phyloP scores from a whole-genome alignment of 2,888 invertebrate genomes.

The Dorcus parallelipipedus region DNA sequence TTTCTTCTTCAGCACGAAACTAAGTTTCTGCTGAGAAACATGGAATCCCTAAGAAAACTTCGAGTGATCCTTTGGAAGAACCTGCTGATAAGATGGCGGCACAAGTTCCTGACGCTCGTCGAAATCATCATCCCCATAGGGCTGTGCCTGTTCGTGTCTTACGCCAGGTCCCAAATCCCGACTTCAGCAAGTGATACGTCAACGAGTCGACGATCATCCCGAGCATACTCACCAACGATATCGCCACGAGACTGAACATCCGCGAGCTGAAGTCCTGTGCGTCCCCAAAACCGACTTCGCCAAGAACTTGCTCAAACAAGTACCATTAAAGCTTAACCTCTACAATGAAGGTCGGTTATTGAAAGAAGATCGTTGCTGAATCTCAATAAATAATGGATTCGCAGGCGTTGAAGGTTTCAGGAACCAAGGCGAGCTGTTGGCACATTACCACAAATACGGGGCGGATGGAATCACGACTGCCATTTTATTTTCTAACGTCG shows the following conservation, averaged over 20 bases:
- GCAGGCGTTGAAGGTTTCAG: conserved; percentile 33
- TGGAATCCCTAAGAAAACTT: neutral
- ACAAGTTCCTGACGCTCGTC: conserved; percentile 39
- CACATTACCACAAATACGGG: too few relatives aligned
- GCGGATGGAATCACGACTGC: too few relatives aligned
- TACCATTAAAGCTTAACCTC: conserved; percentile 36
- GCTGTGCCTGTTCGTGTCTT: conserved; percentile 42
- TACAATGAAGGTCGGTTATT: conserved; percentile 36
- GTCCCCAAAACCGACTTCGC: conserved; percentile 37
- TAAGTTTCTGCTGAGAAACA: too few relatives aligned
- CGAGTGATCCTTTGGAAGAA: conserved; percentile 39
- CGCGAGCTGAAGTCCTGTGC: conserved; percentile 30
- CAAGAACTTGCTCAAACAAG: conserved; percentile 33
- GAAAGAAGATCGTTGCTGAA: too few relatives aligned
- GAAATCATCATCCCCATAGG: conserved; percentile 41
- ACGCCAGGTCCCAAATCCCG: conserved; percentile 38
- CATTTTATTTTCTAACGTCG: too few relatives aligned
- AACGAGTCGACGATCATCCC: conserved; percentile 33
- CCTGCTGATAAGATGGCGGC: conserved; percentile 38
- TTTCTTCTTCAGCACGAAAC: too few relatives aligned
- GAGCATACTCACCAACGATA: conserved; percentile 10
- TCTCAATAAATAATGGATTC: neutral
- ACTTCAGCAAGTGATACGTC: conserved; percentile 37
- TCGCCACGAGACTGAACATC: conserved; percentile 25
- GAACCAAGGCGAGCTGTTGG: too few relatives aligned